A percentile compares a stretch with the other conserved stretches of the same genome.
Evolutionary conservation across 2,797 vertebrate species (phyloP).

Genomic region (Alosa sapidissima): DNA sequence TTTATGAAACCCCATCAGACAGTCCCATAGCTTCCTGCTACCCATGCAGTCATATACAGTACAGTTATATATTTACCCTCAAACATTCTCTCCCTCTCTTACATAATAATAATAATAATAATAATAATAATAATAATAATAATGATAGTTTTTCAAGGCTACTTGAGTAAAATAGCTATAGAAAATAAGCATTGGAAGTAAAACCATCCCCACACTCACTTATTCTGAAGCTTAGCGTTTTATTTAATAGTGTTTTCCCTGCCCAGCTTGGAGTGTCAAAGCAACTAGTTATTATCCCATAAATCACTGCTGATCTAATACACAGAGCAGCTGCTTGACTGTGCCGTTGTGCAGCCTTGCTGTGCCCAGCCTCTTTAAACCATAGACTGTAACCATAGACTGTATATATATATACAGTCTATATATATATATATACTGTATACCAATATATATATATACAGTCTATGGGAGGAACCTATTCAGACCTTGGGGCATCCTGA

Average conservation of each 20-base stretch:
- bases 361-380: not conserved
- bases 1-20: not conserved
- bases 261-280: not conserved
- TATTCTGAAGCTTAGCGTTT: not conserved
- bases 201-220: not conserved
- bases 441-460: too few relatives aligned
- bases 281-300: not conserved
- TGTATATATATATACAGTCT: too few relatives aligned
- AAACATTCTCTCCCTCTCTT: not conserved
- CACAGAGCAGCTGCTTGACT: not conserved
- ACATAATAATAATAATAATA: not conserved
- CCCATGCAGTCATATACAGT: not conserved
- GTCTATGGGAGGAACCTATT: not conserved
- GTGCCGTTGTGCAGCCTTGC: not conserved
- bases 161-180: too few relatives aligned
- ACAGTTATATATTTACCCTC: not conserved
- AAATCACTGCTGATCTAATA: constrained; percentile 11
- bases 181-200: not conserved
- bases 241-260: not conserved
- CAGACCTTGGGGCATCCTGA: not conserved
- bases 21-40: not conserved
- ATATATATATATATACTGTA: too few relatives aligned
- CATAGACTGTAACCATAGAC: too few relatives aligned
- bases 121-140: not conserved
- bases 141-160: not conserved